phyloP scores from a whole-genome alignment of 2,888 invertebrate genomes.

The Nephrotoma appendiculata region DNA sequence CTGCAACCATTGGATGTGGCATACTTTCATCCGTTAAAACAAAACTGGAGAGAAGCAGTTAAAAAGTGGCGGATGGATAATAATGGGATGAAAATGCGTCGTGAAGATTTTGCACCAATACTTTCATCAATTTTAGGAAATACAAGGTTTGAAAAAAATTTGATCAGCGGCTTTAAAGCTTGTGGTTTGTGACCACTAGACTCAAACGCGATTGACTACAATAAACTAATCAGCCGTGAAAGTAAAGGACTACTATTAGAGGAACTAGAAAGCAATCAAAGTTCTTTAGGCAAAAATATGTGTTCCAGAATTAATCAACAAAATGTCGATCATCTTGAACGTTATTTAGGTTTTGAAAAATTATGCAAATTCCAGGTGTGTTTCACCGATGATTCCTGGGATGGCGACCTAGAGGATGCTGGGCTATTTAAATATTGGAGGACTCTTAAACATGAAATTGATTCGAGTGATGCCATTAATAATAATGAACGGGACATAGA shows the following conservation, averaged over 20 bases:
- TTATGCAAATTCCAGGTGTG: not conserved
- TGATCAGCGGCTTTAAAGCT: not conserved
- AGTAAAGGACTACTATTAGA: no score
- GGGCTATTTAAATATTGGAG: not conserved
- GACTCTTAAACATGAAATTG: not conserved
- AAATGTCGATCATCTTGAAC: no score
- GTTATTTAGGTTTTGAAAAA: not conserved
- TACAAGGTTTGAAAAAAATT: not conserved
- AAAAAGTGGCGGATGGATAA: constrained; percentile 15
- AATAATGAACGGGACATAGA: no score
- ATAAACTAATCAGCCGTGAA: no score
- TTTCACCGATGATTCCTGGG: not conserved
- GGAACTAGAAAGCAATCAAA: no score
- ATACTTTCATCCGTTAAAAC: constrained; percentile 23
- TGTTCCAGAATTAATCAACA: no score
- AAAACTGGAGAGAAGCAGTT: constrained; percentile 19
- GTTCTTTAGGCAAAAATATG: no score
- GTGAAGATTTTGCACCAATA: not conserved
- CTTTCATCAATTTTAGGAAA: not conserved
- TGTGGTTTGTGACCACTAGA: not conserved
- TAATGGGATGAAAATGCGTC: not conserved
- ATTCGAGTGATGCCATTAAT: not conserved
- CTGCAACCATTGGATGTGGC: constrained; percentile 27
- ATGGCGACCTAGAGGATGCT: not conserved
- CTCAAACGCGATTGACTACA: not conserved